Conservation (phyloP, 2,888 invertebrate genomes). For the Nipponacmea schrenckii region DNA sequence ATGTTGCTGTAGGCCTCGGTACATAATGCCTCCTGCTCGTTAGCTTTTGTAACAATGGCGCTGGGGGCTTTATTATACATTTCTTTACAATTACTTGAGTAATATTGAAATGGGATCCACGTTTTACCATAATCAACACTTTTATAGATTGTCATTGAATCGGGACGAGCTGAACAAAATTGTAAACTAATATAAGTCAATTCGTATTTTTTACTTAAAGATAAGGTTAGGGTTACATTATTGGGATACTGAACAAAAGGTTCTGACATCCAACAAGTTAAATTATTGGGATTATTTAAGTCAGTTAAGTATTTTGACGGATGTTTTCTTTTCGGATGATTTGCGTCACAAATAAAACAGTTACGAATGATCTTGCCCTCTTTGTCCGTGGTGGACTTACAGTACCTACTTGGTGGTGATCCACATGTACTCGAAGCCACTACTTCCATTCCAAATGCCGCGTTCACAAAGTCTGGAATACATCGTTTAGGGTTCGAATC, state of each 20-base stretch:
- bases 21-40: constrained; percentile 97
- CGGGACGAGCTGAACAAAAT: constrained; percentile 93
- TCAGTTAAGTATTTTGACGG: constrained; percentile 88
- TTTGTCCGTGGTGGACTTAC: constrained; percentile 65
- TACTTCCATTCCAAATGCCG: constrained; percentile 92
- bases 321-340: constrained; percentile 78
- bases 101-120: constrained; percentile 99
- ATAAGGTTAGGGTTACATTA: constrained; percentile 92
- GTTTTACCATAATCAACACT: constrained; percentile 95
- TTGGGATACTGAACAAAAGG: constrained; percentile 74
- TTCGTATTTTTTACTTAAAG: constrained; percentile 96
- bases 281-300: constrained; percentile 95
- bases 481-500: constrained; percentile 83
- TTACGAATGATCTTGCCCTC: constrained; percentile 61
- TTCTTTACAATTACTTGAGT: constrained; percentile 90
- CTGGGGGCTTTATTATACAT: constrained; percentile 90
- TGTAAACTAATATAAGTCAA: constrained; percentile 96
- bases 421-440: constrained; percentile 88
- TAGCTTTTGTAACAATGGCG: constrained; percentile 89
- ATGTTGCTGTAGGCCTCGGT: constrained; percentile 79
- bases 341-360: constrained; percentile 85
- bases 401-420: constrained; percentile 71
- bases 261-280: constrained; percentile 97
- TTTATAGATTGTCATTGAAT: constrained; percentile 97
- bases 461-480: constrained; percentile 98